Evolutionary conservation across 2,113 vertebrate genomes (phyloP), one percentile per base, ranked within the genome.

Genomic region (Gymnogyps californianus): DNA sequence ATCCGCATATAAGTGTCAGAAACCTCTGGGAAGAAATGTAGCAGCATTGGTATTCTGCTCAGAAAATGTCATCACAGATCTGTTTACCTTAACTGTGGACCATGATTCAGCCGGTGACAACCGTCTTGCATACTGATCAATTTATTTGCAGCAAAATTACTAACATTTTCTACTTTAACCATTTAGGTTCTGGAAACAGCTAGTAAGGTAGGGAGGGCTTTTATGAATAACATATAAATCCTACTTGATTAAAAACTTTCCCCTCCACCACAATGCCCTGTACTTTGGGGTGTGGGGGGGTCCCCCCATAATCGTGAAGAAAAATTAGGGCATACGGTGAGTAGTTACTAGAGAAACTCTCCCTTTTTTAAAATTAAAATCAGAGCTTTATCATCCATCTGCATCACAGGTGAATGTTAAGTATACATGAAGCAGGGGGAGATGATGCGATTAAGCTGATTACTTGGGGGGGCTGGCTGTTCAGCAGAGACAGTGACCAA

Each of bases 11-110:
- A 95, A 95, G 97, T 95, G 97, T 95, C 97, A 98, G 97, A 93
- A 96, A 97, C 97, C 97, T 97, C 98, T 96, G 97, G 97, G 98
- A 98, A 97, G 95, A 97, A 96, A 96, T 57, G 94, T 78, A 86
- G 95, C 95, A 87, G 94, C 97, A 98, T 98, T 98, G 97, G 98
- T 98, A 98, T 98, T 98, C 98, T 58, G 96, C 98, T 98, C 98
- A 98, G 98, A 98, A 98, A 98, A 96, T 97, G 98, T 98, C 98
- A 98, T 98, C 98, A 96, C 97, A 97, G 98, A 98, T 98, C 98
- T 98, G 97, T 98, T 98, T 98, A 98, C 98, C 98, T 98, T 98
- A 98, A 98, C 98, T 96, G 97, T 97, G 98, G 98, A 96, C 97
- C 98, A 98, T 98, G 98, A 98, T 98, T 98, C 98, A 98, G 98